Evolutionary conservation across 2,888 invertebrate species (phyloP).

Genomic region (Argyresthia albistria): DNA sequence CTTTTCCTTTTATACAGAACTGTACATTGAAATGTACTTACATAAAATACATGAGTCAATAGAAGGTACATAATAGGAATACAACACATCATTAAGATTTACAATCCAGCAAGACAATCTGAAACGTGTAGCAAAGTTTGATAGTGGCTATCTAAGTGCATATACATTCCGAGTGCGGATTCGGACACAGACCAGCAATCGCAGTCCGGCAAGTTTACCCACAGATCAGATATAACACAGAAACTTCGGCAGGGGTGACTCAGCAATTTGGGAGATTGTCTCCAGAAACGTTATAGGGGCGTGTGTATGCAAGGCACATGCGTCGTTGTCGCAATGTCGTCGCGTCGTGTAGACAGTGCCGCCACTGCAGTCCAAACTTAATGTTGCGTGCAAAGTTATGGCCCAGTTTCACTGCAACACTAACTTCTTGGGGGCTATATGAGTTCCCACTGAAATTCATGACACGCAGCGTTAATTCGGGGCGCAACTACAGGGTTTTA

Average conservation of each 20-base stretch:
- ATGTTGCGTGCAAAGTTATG: conserved; percentile 66
- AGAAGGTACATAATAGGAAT: too few species aligned
- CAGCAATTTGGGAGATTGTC: conserved; percentile 28
- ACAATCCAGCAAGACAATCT: too few species aligned
- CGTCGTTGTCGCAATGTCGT: conserved; percentile 1
- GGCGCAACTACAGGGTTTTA: background rate
- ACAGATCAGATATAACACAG: conserved; percentile 19
- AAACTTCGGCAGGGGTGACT: conserved; percentile 15
- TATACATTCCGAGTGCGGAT: too few species aligned
- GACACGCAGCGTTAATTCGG: conserved; percentile 44
- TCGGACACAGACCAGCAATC: too few species aligned
- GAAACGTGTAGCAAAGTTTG: too few species aligned
- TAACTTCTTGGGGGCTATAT: conserved; percentile 36
- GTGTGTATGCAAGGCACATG: conserved; percentile 11
- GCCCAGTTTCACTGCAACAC: conserved; percentile 50
- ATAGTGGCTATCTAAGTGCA: too few species aligned
- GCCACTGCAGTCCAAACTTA: conserved; percentile 49
- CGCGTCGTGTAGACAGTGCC: conserved; percentile 21
- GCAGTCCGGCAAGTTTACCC: conserved; percentile 14
- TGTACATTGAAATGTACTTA: too few species aligned
- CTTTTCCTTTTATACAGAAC: too few species aligned
- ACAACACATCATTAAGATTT: too few species aligned
- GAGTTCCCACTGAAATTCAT: conserved; percentile 42
- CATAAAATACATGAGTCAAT: too few species aligned
- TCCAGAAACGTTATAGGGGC: conserved; percentile 22